A percentile compares a stretch with the other conserved stretches of the same genome.
Evolutionary conservation across 2,113 vertebrate species (phyloP).

Genomic region (Herpetotheres cachinnans): DNA sequence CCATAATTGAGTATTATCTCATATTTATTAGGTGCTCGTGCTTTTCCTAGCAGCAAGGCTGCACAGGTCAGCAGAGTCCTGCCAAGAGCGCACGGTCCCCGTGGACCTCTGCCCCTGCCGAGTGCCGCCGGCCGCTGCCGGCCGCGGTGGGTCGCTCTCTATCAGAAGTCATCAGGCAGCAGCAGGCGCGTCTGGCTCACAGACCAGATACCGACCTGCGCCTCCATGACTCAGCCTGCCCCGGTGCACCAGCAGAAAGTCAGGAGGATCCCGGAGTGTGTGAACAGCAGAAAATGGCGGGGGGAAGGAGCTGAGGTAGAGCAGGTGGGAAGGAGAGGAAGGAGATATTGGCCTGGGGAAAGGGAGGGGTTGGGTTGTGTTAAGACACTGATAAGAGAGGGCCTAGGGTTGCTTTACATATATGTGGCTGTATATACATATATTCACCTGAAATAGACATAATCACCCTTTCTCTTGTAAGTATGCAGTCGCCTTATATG

Average conservation of each 20-base stretch:
- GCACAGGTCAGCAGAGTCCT: neutral
- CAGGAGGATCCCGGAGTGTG: neutral
- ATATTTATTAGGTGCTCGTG: neutral
- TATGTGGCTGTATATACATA: fast-evolving
- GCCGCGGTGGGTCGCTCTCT: neutral
- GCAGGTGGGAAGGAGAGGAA: neutral
- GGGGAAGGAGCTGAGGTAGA: neutral
- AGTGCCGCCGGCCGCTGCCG: neutral
- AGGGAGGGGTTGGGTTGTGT: neutral
- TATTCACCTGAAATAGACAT: fast-evolving
- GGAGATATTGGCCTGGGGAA: neutral
- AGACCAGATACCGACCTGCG: fast-evolving
- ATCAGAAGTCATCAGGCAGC: fast-evolving
- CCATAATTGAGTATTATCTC: neutral
- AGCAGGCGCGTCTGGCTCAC: neutral
- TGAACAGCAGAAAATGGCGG: neutral
- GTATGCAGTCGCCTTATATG: fast-evolving
- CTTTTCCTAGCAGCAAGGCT: neutral
- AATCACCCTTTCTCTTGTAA: neutral
- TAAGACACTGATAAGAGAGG: fast-evolving
- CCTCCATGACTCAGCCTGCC: fast-evolving
- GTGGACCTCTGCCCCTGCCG: neutral
- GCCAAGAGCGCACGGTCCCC: fast-evolving
- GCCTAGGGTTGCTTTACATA: neutral
- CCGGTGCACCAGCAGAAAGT: neutral